phyloP scores from a whole-genome alignment of 1,140 invertebrate species.

The Prorops nasuta region DNA sequence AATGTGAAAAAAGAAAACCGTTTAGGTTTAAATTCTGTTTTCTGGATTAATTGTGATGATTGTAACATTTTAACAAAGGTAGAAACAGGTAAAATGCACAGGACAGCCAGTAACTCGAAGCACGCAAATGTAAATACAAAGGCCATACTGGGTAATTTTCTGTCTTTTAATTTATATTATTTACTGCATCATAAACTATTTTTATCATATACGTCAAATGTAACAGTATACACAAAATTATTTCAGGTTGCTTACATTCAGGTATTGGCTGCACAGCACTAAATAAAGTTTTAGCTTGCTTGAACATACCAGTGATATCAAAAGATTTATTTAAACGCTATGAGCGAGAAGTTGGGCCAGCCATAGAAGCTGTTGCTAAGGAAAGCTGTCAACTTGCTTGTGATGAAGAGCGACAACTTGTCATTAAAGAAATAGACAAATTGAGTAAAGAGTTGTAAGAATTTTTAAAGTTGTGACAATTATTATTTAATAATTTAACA shows the following conservation, averaged over 20 bases:
- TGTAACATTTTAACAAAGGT: background rate
- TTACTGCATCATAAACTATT: background rate
- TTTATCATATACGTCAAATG: background rate
- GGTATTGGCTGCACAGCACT: constrained; percentile 1
- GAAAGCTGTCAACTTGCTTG: constrained; percentile 1
- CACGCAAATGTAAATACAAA: background rate
- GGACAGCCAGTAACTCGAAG: background rate
- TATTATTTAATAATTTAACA: too few species aligned
- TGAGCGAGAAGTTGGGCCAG: constrained; percentile 1
- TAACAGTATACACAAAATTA: background rate
- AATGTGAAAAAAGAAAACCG: constrained; percentile 11
- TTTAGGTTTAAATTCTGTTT: background rate
- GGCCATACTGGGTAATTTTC: background rate
- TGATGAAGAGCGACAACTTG: constrained; percentile 1
- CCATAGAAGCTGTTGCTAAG: background rate
- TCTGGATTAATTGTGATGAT: background rate
- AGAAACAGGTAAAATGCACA: background rate
- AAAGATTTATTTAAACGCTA: background rate
- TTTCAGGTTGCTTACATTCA: background rate
- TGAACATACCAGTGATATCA: background rate
- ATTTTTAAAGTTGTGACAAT: background rate
- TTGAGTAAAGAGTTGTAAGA: background rate
- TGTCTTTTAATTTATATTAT: background rate
- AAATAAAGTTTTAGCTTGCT: background rate
- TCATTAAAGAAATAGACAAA: background rate